Base-by-base conservation (phyloP, 2,888 invertebrate genomes). In the Hirudinaria manillensis region DNA sequence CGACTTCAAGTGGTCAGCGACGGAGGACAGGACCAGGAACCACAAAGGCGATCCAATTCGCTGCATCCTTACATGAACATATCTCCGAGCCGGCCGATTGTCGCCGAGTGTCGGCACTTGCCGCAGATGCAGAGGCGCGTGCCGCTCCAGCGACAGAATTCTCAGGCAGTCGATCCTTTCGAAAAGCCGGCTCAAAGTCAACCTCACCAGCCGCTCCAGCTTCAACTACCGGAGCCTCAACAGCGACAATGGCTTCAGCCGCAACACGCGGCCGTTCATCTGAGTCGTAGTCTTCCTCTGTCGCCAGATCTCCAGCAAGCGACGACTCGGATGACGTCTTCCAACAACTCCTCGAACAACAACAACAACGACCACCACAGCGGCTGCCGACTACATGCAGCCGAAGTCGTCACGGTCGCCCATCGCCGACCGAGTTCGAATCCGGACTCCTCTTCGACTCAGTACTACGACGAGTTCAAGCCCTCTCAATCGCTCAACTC, bases 381-480 rank as follows among this genome's bases (percentile, higher is more conserved):
- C 29, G 29, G 7, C 61, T 27, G 61, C n/a, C 61, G 61, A 61
- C 61, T 61, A 27, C 61, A 61, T 10, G 61, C 29, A 27, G 61
- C 24, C 29, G 61, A 61, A 29, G 29, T n/a, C 68, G 2, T 10
- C n/a, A 34, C 16, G 7, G 36, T n/a, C 68, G 32, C n/a, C 3
- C 36, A 13, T 34, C 68, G 68, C 21, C 32, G 68, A 34, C 68
- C 68, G 6, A 68, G 68, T 32, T 68, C 32, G 29, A 32, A 68
- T 32, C 68, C 68, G 1, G 36, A 36, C 16, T n/a, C 32, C 29
- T 27, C 61, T 19, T 10, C 21, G 32, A 68, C 34, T 32, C 32
- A 68, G 36, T 68, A 68, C 68, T 68, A 68, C 36, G 68, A 68
- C 68, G 68, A 36, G 68, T 61, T 61, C 68, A 32, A 68, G 68